Evolutionary conservation across 2,888 invertebrate species (phyloP).

Genomic region (Phortica magna): DNA sequence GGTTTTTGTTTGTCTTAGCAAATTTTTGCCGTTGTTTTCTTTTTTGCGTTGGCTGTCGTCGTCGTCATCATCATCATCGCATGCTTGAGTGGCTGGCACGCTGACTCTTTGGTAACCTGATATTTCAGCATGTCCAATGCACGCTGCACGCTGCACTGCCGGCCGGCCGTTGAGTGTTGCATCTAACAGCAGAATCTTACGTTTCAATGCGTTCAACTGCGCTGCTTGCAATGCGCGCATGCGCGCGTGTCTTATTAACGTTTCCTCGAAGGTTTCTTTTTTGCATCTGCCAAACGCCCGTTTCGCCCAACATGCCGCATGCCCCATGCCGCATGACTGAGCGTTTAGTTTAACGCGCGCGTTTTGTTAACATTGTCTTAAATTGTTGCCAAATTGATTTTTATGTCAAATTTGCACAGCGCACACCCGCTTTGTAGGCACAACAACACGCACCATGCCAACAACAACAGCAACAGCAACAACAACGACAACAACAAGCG

Average conservation of each 20-base stretch:
- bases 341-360: slow-evolving; percentile 26
- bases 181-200: slow-evolving; percentile 34
- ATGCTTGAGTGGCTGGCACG: slow-evolving; percentile 23
- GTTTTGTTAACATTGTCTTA: slow-evolving; percentile 53
- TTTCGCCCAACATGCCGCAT: slow-evolving; percentile 25
- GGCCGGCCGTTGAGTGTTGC: slow-evolving; percentile 25
- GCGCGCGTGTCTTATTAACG: slow-evolving; percentile 70
- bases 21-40: background rate
- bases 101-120: slow-evolving; percentile 55
- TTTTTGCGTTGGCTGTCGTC: slow-evolving; percentile 39
- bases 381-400: slow-evolving; percentile 72
- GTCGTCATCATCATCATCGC: slow-evolving; percentile 5
- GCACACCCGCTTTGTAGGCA: slow-evolving; percentile 32
- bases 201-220: slow-evolving; percentile 23
- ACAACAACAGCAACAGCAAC: background rate
- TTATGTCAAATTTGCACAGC: slow-evolving; percentile 68
- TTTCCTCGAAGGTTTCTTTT: slow-evolving; percentile 67
- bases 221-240: slow-evolving; percentile 31
- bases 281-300: slow-evolving; percentile 7
- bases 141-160: slow-evolving; percentile 22
- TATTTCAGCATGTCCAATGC: slow-evolving; percentile 39
- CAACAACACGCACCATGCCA: slow-evolving; percentile 19
- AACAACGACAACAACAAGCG: slow-evolving; percentile 29
- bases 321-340: slow-evolving; percentile 4
- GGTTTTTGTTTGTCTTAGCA: too few relatives aligned